Conservation (phyloP, 2,888 invertebrate genomes). For the Synanthedon formicaeformis region DNA sequence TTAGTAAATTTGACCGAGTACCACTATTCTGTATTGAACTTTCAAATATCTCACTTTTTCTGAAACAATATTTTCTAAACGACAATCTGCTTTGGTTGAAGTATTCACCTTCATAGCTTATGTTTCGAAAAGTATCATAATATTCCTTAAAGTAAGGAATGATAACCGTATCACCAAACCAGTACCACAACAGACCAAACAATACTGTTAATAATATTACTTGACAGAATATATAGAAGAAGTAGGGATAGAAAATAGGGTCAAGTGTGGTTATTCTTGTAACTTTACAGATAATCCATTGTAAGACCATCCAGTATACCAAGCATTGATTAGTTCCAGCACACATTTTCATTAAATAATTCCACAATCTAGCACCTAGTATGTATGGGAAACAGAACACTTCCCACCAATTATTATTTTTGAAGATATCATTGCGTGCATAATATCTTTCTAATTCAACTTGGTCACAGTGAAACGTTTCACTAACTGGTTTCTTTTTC, state of each 20-base stretch:
- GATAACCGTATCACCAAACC: constrained; percentile 29
- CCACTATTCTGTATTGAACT: constrained; percentile 17
- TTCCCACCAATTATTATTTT: constrained; percentile 50
- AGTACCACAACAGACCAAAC: constrained; percentile 33
- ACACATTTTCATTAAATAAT: constrained; percentile 36
- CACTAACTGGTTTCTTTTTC: constrained; percentile 14
- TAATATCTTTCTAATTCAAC: constrained; percentile 29
- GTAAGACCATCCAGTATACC: constrained; percentile 48
- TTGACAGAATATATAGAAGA: constrained; percentile 53
- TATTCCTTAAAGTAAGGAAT: constrained; percentile 34
- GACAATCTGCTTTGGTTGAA: constrained; percentile 18
- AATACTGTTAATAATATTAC: constrained; percentile 33
- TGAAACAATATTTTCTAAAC: constrained; percentile 51
- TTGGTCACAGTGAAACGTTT: constrained; percentile 10
- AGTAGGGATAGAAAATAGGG: constrained; percentile 50
- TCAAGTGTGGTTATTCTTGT: constrained; percentile 39
- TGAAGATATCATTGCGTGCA: constrained; percentile 33
- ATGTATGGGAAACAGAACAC: constrained; percentile 53
- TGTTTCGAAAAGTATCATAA: constrained; percentile 12
- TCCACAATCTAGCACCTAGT: constrained; percentile 38
- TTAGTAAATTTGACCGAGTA: not conserved
- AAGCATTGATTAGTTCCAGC: constrained; percentile 48
- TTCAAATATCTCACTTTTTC: constrained; percentile 52
- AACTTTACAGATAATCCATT: constrained; percentile 53
- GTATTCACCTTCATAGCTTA: constrained; percentile 8